Evolutionary conservation across 2,888 invertebrate genomes (phyloP).

Genomic region (Muscina levida): DNA sequence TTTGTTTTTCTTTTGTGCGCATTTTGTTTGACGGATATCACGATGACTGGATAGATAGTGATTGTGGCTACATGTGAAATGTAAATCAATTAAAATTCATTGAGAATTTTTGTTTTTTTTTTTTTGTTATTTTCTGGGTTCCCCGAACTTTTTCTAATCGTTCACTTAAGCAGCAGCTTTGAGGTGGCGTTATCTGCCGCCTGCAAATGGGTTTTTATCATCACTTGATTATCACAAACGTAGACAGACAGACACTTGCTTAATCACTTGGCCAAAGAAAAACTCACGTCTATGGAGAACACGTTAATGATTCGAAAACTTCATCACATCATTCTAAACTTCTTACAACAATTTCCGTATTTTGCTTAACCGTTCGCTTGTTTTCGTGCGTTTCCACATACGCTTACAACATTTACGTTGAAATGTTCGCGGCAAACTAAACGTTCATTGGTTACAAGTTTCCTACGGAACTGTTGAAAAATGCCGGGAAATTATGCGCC

Average conservation of each 20-base stretch:
- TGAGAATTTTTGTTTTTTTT: too few relatives aligned
- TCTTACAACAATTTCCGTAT: conserved; percentile 22
- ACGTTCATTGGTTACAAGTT: conserved; percentile 43
- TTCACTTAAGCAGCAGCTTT: too few relatives aligned
- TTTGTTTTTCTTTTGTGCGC: conserved; percentile 17
- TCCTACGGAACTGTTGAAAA: conserved; percentile 51
- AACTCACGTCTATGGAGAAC: neutral
- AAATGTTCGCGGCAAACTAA: conserved; percentile 69
- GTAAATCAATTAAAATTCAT: conserved; percentile 59
- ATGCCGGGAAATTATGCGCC: conserved; percentile 59
- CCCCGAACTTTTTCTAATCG: conserved; percentile 2
- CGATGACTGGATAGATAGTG: too few relatives aligned
- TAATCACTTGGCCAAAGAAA: conserved; percentile 9
- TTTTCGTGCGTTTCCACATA: conserved; percentile 19
- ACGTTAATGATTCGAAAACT: neutral
- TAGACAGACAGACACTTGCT: neutral
- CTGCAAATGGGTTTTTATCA: too few relatives aligned
- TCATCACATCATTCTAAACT: neutral
- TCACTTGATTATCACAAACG: too few relatives aligned
- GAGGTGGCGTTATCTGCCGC: too few relatives aligned
- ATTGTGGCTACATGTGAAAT: conserved; percentile 46
- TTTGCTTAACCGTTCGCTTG: neutral
- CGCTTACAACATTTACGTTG: conserved; percentile 53
- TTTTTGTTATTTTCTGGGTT: conserved; percentile 16
- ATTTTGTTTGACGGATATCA: conserved; percentile 28